These are phyloP conservation scores for Chionoecetes opilio DNA, from an alignment of 1,140 invertebrate species.

Conservation along the genomic window DNA sequence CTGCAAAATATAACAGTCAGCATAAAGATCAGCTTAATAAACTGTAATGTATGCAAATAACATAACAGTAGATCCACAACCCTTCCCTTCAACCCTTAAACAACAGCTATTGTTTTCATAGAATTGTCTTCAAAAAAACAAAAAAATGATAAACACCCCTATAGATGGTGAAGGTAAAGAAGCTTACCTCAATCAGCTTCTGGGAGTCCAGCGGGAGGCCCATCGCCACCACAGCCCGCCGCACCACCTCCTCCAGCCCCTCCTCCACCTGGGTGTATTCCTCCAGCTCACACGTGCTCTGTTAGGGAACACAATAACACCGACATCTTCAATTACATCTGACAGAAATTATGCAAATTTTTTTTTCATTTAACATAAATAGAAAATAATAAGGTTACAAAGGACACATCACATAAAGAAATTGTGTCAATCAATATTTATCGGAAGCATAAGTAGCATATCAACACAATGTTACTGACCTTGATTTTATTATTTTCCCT, in stretches of 20 bases:
- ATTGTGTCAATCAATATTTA: too few species aligned
- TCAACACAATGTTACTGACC: conserved; percentile 53
- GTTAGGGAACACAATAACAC: background rate
- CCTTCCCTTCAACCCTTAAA: background rate
- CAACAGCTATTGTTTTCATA: too few species aligned
- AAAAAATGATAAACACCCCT: too few species aligned
- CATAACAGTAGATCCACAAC: background rate
- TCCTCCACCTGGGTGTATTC: conserved; percentile 39
- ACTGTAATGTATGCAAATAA: background rate
- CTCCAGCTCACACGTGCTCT: conserved; percentile 59
- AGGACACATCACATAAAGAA: too few species aligned
- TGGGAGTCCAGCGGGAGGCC: conserved; percentile 30
- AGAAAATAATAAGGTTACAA: too few species aligned
- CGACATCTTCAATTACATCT: background rate
- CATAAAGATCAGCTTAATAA: background rate
- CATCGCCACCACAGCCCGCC: conserved; percentile 4
- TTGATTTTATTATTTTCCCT: conserved; percentile 53
- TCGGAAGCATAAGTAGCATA: too few species aligned
- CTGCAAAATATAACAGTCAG: background rate
- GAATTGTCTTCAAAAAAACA: too few species aligned
- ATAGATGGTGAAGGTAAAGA: background rate
- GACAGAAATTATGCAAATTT: background rate
- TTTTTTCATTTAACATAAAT: too few species aligned
- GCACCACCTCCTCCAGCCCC: background rate
- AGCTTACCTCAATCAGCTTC: conserved; percentile 46